Conservation (phyloP, 1,140 invertebrate species). For the Pectinophora gossypiella region DNA sequence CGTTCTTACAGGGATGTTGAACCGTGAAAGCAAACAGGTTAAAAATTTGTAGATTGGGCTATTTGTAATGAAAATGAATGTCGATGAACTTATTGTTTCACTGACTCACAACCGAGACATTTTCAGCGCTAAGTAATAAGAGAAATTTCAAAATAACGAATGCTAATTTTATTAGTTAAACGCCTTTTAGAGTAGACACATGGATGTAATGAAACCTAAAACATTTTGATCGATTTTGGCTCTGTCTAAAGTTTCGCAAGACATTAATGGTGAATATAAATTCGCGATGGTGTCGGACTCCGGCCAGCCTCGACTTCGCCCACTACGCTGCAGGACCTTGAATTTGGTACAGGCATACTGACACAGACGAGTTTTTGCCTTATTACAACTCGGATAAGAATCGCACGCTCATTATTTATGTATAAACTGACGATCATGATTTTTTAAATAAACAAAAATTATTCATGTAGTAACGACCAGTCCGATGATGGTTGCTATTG, state of each 20-base stretch:
- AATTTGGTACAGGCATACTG: conserved; percentile 40
- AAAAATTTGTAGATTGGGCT: conserved; percentile 12
- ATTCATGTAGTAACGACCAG: conserved; percentile 18
- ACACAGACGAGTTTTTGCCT: conserved; percentile 49
- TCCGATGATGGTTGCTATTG: conserved; percentile 20
- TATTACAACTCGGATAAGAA: conserved; percentile 32
- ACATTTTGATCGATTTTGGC: no score
- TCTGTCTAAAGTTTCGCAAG: background rate
- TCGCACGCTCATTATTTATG: conserved; percentile 33
- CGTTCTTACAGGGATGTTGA: background rate
- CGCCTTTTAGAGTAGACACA: no score
- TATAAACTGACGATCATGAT: conserved; percentile 21
- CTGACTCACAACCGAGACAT: background rate
- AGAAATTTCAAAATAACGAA: no score
- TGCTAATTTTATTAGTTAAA: no score
- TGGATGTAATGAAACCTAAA: no score
- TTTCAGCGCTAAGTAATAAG: no score
- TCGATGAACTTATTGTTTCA: conserved; percentile 1
- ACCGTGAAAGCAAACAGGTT: background rate
- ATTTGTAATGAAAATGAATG: background rate
- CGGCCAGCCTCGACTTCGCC: conserved; percentile 22
- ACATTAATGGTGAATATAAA: conserved; percentile 2
- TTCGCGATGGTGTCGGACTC: conserved; percentile 14
- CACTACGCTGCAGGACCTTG: conserved; percentile 47
- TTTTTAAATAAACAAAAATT: conserved; percentile 25